Conservation (phyloP, 2,888 invertebrate species). For the Erynnis tages region DNA sequence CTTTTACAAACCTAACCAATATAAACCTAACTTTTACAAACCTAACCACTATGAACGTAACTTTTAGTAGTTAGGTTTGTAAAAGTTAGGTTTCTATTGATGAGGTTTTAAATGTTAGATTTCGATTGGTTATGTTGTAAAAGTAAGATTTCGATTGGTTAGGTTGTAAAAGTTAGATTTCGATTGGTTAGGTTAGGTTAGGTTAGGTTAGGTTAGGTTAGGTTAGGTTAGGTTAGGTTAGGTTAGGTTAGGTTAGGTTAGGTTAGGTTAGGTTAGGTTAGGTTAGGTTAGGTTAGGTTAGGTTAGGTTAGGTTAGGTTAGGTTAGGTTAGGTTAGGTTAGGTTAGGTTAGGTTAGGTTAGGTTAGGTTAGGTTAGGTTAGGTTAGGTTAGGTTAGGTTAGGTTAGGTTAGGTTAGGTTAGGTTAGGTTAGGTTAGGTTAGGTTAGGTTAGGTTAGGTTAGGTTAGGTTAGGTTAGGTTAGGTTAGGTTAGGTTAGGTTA, state of each 20-base stretch:
- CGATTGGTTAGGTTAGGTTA: slow-evolving; percentile 8
- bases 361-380: slow-evolving; percentile 9
- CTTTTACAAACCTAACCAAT: too few species aligned
- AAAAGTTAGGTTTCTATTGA: too few species aligned
- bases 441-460: slow-evolving; percentile 9
- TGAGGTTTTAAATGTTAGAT: neutral
- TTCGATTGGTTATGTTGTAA: too few species aligned
- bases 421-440: slow-evolving; percentile 8
- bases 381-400: slow-evolving; percentile 9
- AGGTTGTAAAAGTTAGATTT: too few species aligned
- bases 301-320: slow-evolving; percentile 9
- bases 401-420: slow-evolving; percentile 9
- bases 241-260: slow-evolving; percentile 9
- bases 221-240: slow-evolving; percentile 9
- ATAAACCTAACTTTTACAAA: too few species aligned
- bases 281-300: slow-evolving; percentile 9
- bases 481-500: slow-evolving; percentile 9
- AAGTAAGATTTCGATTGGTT: too few species aligned
- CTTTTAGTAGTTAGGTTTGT: too few species aligned
- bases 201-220: slow-evolving; percentile 5
- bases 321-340: slow-evolving; percentile 9
- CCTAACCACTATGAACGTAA: too few species aligned
- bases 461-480: slow-evolving; percentile 9
- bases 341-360: slow-evolving; percentile 9
- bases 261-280: slow-evolving; percentile 9